Base-by-base conservation (phyloP, 2,888 invertebrate species). In the Biston stratarius region DNA sequence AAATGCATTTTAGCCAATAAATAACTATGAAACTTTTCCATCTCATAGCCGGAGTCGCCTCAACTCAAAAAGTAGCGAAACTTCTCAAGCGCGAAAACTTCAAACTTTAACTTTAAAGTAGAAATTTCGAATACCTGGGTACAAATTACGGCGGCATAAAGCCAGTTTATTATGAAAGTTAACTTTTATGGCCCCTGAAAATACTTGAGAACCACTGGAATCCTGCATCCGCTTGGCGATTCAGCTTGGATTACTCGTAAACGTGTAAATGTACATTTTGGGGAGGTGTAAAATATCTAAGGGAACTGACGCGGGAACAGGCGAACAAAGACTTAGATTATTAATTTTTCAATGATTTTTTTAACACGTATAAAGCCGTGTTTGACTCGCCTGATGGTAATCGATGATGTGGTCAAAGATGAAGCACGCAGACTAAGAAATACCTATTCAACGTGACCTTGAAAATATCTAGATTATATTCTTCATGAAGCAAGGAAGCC, bases 161-260 rank as follows among this genome's bases (percentile, higher is more conserved):
- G 73, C 61, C 67, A 58, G 68, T 75, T 73, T 65, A 73, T 75
- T 70, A 71, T 67, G 58, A 67, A 68, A 71, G 67, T 69, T 75
- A 63, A 65, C 68, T 74, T 72, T 75, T 72, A 74, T 64, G 69
- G 56, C 68, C 61, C 63, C 64, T 69, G 69, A 72, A 72, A 73
- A 70, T 71, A 71, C 70, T 74, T 72, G 69, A 72, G 67, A 67
- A 68, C 67, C 69, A 56, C 69, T 71, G 68, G 72, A 72, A 70
- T 67, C 69, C 59, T 59, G 62, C 53, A 65, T 51, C 59, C 59
- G 62, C 61, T 61, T 7, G 71, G 64, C 62, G 69, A 70, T 68
- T 69, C 69, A 64, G 60, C 63, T 73, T 53, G 53, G 67, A 73
- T 73, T 66, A 72, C 65, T 69, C 71, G 67, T 73, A 73, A 73